phyloP scores from a whole-genome alignment of 53 echinoderm and acorn worm genomes.

The Echinometra lucunter region DNA sequence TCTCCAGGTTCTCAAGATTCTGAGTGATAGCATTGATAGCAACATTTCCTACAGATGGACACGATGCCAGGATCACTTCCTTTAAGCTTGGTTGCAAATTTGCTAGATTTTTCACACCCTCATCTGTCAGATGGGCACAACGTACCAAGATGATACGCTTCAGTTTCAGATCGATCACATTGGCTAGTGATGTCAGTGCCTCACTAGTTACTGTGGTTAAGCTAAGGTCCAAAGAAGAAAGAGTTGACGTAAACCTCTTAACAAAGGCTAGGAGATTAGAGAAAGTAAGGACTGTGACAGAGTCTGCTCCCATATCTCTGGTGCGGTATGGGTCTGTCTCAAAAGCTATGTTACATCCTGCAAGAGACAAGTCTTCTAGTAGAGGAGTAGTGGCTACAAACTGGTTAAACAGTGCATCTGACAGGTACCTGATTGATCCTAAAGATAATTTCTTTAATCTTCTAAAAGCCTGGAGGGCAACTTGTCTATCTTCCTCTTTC shows the following conservation, averaged over 20 bases:
- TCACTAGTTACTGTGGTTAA: conserved; percentile 82
- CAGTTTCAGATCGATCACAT: conserved; percentile 77
- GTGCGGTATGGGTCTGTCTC: conserved; percentile 76
- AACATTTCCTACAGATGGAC: conserved; percentile 69
- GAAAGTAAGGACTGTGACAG: conserved; percentile 82
- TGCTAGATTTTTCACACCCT: conserved; percentile 79
- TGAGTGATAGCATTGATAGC: conserved; percentile 76
- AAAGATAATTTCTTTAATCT: conserved; percentile 77
- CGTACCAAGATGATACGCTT: conserved; percentile 76
- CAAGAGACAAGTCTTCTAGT: conserved; percentile 83
- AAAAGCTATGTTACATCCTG: conserved; percentile 91
- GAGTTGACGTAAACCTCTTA: conserved; percentile 53
- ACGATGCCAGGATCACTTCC: conserved; percentile 76
- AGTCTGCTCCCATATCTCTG: conserved; percentile 62
- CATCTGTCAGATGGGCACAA: conserved; percentile 80
- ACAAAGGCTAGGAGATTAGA: conserved; percentile 80
- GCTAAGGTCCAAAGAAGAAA: conserved; percentile 82
- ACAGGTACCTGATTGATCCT: conserved; percentile 80
- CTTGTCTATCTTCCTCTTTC: conserved; percentile 66
- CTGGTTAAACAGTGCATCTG: conserved; percentile 83
- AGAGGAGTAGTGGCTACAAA: conserved; percentile 77
- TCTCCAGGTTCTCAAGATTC: conserved; percentile 58
- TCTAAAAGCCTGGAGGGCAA: conserved; percentile 63
- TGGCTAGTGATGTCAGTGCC: conserved; percentile 75
- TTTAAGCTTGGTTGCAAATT: conserved; percentile 73